Evolutionary conservation across 2,797 vertebrate genomes (phyloP).

Genomic region (Hybognathus amarus): DNA sequence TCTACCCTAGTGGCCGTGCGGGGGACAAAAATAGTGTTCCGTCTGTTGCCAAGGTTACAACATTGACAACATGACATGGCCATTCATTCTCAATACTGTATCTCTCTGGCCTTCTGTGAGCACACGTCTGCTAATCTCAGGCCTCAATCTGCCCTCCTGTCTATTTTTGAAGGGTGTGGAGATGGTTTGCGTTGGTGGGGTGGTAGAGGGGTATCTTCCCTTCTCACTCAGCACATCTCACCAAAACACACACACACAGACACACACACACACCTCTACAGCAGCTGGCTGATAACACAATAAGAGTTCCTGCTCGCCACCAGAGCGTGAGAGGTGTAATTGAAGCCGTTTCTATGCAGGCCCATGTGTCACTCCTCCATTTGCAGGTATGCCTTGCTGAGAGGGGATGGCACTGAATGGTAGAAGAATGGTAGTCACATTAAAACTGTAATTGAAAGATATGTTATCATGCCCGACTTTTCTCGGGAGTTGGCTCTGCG

Average conservation of each 20-base stretch:
- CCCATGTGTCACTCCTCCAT: constrained; percentile 73
- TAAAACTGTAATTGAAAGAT: constrained; percentile 87
- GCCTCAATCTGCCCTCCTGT: constrained; percentile 83
- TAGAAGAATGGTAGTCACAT: constrained; percentile 78
- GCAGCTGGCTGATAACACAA: constrained; percentile 69
- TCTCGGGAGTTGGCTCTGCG: constrained; percentile 68
- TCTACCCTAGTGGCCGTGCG: constrained; percentile 69
- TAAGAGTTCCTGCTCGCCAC: constrained; percentile 56
- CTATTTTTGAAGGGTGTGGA: constrained; percentile 72
- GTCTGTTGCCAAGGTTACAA: constrained; percentile 89
- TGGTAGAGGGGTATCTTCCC: constrained; percentile 68
- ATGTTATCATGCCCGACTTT: constrained; percentile 79
- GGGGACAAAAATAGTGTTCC: constrained; percentile 81
- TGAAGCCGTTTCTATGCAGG: constrained; percentile 71
- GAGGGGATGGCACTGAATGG: constrained; percentile 68
- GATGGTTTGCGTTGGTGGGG: constrained; percentile 51
- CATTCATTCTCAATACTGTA: constrained; percentile 86
- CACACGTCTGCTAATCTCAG: constrained; percentile 85
- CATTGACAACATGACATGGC: constrained; percentile 86
- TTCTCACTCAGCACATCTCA: constrained; percentile 52
- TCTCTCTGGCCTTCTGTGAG: constrained; percentile 86
- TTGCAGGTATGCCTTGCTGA: constrained; percentile 71
- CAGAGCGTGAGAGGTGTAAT: constrained; percentile 69
- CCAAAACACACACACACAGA: constrained; percentile 56
- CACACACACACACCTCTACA: constrained; percentile 38